Percentiles rank a stretch among this genome's conserved stretches.
Evolutionary conservation across 2,888 invertebrate genomes (phyloP).

Genomic region (Thera britannica): DNA sequence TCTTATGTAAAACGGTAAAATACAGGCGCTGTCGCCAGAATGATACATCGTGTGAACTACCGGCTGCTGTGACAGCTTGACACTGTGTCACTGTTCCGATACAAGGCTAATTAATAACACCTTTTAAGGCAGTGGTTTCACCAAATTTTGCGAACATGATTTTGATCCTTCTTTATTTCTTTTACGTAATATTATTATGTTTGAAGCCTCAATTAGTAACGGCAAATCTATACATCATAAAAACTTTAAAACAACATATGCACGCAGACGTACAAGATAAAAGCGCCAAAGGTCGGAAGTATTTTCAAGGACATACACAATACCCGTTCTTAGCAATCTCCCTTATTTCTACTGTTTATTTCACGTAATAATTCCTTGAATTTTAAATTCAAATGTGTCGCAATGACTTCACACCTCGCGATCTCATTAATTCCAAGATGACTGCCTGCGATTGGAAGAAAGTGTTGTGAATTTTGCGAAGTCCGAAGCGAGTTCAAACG

Average conservation of each 20-base stretch:
- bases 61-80: slow-evolving; percentile 31
- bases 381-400: slow-evolving; percentile 33
- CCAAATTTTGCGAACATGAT: slow-evolving; percentile 2
- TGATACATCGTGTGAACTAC: slow-evolving; percentile 49
- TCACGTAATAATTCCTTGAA: slow-evolving; percentile 25
- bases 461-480: slow-evolving; percentile 51
- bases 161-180: background rate
- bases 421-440: slow-evolving; percentile 60
- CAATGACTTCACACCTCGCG: slow-evolving; percentile 51
- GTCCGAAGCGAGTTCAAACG: slow-evolving; percentile 50
- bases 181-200: background rate
- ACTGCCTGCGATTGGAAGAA: slow-evolving; percentile 52
- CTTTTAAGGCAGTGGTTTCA: slow-evolving; percentile 28
- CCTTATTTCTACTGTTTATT: slow-evolving; percentile 16
- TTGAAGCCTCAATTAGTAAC: too few species aligned
- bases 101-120: slow-evolving; percentile 37
- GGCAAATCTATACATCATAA: too few species aligned
- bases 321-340: background rate
- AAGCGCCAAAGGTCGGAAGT: background rate
- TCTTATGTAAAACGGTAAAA: slow-evolving; percentile 40
- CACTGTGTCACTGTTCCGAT: slow-evolving; percentile 24
- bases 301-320: background rate
- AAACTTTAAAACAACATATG: too few species aligned
- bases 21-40: slow-evolving; percentile 41
- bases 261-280: background rate